These are phyloP conservation scores for Scotopteryx bipunctaria DNA, from an alignment of 2,888 invertebrate species.

Conservation along the genomic window DNA sequence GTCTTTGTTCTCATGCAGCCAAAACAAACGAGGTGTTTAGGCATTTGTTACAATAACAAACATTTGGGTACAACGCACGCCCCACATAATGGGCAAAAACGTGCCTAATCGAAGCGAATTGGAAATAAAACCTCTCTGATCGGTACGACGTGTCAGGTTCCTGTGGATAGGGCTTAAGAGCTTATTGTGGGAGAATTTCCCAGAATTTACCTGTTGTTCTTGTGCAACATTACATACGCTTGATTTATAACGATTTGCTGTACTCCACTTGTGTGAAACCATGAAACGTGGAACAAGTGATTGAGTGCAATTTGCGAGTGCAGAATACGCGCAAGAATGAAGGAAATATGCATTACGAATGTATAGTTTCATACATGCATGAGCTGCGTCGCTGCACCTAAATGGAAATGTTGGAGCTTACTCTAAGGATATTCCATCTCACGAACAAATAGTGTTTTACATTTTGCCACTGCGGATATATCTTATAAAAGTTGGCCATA, in stretches of 20 bases:
- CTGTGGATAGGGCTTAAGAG: conserved; percentile 64
- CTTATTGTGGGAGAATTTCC: conserved; percentile 65
- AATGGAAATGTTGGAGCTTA: conserved; percentile 32
- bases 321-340: conserved; percentile 24
- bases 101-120: conserved; percentile 67
- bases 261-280: conserved; percentile 22
- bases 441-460: conserved; percentile 30
- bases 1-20: conserved; percentile 76
- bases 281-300: conserved; percentile 27
- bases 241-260: conserved; percentile 35
- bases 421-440: conserved; percentile 29
- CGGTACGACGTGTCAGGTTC: conserved; percentile 64
- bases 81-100: conserved; percentile 56
- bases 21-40: conserved; percentile 76
- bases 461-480: conserved; percentile 26
- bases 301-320: conserved; percentile 30
- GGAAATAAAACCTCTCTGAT: conserved; percentile 59
- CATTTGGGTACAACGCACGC: conserved; percentile 53
- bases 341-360: conserved; percentile 22
- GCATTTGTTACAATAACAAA: conserved; percentile 76
- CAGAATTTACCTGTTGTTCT: conserved; percentile 52
- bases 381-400: conserved; percentile 29
- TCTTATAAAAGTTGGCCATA: conserved; percentile 4
- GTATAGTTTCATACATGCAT: conserved; percentile 31
- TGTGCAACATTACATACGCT: conserved; percentile 25